A percentile compares a stretch with the other conserved stretches of the same genome.
Conservation (phyloP, 2,797 vertebrate genomes). For the Cetoscarus ocellatus region DNA sequence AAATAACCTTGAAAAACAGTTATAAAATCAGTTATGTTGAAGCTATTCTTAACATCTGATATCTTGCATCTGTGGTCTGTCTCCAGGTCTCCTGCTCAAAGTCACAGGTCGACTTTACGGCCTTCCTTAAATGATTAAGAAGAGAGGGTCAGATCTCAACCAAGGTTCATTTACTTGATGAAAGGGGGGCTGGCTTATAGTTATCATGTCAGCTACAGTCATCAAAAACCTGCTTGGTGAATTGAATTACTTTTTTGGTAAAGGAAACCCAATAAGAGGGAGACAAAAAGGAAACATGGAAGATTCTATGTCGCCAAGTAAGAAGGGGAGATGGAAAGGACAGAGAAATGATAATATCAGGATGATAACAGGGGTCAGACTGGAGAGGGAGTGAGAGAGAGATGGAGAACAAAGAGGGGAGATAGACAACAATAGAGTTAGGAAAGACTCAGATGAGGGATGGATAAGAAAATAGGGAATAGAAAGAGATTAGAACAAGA, state of each 20-base stretch:
- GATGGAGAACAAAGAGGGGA: constrained; percentile 8
- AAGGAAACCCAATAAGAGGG: background rate
- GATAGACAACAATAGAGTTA: constrained; percentile 10
- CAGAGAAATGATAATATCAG: background rate
- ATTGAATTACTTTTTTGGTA: background rate
- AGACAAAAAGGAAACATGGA: background rate
- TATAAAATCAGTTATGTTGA: too few species aligned
- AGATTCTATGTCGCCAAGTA: background rate
- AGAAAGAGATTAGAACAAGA: background rate
- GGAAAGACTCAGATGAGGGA: constrained; percentile 6
- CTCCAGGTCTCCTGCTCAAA: too few species aligned
- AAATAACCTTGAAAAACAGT: too few species aligned
- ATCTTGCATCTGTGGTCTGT: too few species aligned
- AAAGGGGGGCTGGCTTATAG: background rate
- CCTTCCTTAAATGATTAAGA: too few species aligned
- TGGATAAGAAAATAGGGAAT: background rate
- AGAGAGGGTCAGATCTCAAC: too few species aligned
- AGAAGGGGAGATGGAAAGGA: background rate
- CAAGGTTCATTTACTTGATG: too few species aligned
- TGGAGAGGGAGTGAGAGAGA: background rate
- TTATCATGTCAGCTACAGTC: background rate
- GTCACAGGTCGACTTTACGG: too few species aligned
- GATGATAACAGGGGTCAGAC: constrained; percentile 1
- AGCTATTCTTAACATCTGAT: too few species aligned
- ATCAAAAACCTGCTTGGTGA: background rate